Evolutionary conservation across 2,113 vertebrate genomes (phyloP), one percentile per base, ranked within the genome.

Genomic region (Himantopus leucocephalus): DNA sequence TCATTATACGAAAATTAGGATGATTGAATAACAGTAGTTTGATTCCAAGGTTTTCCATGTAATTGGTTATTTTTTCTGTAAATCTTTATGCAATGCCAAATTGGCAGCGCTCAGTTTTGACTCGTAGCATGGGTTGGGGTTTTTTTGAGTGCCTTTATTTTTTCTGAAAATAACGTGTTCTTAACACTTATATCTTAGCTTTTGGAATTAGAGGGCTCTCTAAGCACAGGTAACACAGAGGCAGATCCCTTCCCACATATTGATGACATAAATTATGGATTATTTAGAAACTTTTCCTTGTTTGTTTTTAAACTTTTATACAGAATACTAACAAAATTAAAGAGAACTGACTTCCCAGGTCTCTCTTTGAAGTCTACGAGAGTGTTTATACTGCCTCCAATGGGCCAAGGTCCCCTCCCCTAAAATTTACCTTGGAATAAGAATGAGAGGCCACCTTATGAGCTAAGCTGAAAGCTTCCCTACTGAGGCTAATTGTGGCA

Each of bases 21-120:
- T 81, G 78, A 80, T 97, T 97, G 86, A 85, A 84, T 94, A 95
- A 80, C 75, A 93, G 53, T 45, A 80, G 75, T 68, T 94, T 91
- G 75, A 80, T 92, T 94, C 78, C 67, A 95, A 80, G 55, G 18
- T 92, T 82, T 95, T 90, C 27, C 5, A 4, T 90, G 48, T 76
- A 73, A 80, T 27, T 88, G 14, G 3, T 68, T 79, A 43, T 71
- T 45, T 59, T 15, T 32, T 35, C n/a, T 63, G 18, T 53, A 82
- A 77, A 59, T 97, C 70, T 85, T 96, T 95, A 60, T 39, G 53
- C 72, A 84, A 22, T 58, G 77, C 45, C 50, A 89, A 76, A 77
- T 59, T 91, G 63, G 13, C 47, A 90, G 66, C 82, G 34, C 62
- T 96, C 52, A 85, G 27, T 96, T 95, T 94, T 91, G 27, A 77